phyloP scores from a whole-genome alignment of 2,113 vertebrate genomes.

The Hippocampus guttulatus region DNA sequence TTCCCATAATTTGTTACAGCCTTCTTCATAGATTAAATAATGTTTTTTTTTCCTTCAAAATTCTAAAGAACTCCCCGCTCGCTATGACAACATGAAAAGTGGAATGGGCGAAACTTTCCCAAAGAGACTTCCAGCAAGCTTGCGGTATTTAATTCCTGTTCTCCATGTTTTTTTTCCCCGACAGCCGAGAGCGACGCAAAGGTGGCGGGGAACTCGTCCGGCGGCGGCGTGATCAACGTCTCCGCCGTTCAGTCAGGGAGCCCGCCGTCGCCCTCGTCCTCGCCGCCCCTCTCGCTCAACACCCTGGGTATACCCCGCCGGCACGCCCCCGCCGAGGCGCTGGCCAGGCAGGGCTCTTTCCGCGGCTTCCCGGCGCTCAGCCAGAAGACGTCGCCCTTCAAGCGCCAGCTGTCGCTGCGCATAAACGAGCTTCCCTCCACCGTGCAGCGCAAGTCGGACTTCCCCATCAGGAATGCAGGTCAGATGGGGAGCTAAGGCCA shows the following conservation, averaged over 20 bases:
- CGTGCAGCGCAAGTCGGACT: constrained; percentile 94
- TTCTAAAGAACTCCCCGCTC: no score
- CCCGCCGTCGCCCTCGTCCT: constrained; percentile 76
- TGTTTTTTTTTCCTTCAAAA: no score
- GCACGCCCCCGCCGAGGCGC: constrained; percentile 89
- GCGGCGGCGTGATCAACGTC: constrained; percentile 27
- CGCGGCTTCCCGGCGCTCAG: constrained; percentile 92
- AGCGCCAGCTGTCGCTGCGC: constrained; percentile 89
- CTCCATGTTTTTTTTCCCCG: no score
- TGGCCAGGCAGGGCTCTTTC: constrained; percentile 95
- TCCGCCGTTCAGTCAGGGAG: constrained; percentile 62
- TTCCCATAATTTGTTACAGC: no score
- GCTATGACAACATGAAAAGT: no score
- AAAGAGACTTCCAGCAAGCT: no score
- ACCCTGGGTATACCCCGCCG: constrained; percentile 85
- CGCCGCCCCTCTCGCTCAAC: constrained; percentile 78
- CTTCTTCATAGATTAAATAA: no score
- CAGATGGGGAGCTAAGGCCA: constrained; percentile 27
- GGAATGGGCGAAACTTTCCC: no score
- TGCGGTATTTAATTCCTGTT: not conserved
- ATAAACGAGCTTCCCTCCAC: constrained; percentile 96
- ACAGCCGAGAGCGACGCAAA: constrained; percentile 80
- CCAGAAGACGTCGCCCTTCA: constrained; percentile 98
- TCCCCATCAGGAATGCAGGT: constrained; percentile 91
- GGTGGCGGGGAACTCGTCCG: constrained; percentile 26